Percentiles rank a stretch among this genome's conserved stretches.
Evolutionary conservation across 2,888 invertebrate genomes (phyloP).

Genomic region (Globia sparganii): DNA sequence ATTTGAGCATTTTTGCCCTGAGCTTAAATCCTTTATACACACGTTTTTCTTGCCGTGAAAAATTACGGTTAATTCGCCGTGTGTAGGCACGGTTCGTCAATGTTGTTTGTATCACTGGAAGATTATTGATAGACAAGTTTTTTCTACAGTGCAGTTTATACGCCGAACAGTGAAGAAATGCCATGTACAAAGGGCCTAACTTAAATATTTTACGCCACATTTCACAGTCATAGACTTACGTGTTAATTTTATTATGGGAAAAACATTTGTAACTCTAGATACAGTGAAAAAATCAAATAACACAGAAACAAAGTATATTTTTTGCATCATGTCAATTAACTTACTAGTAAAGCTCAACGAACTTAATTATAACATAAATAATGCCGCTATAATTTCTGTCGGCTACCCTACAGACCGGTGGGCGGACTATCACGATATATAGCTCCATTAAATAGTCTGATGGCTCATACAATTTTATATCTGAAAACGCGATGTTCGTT

Average conservation of each 20-base stretch:
- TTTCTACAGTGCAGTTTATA: neutral
- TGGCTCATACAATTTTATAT: slow-evolving; percentile 54
- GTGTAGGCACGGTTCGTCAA: neutral
- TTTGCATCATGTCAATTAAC: slow-evolving; percentile 10
- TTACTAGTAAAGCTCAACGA: neutral
- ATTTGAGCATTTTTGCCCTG: neutral
- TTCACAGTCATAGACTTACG: neutral
- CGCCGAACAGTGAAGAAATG: neutral
- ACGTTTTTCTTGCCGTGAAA: neutral
- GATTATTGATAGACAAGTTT: neutral
- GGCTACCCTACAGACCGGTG: slow-evolving; percentile 35
- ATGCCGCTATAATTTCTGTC: slow-evolving; percentile 1
- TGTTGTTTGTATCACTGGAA: neutral
- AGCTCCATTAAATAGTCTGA: slow-evolving; percentile 57
- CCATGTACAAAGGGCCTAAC: neutral
- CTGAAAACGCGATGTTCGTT: slow-evolving; percentile 36
- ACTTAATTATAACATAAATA: slow-evolving; percentile 40
- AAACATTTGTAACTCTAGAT: neutral
- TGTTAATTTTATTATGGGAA: neutral
- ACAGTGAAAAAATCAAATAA: neutral
- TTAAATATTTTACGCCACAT: neutral
- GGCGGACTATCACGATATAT: slow-evolving; percentile 56
- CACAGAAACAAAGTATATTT: neutral
- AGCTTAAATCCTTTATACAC: no score
- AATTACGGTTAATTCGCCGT: neutral